These are phyloP conservation scores for Alentia gelatinosa DNA, from an alignment of 2,888 invertebrate species.

Conservation along the genomic window DNA sequence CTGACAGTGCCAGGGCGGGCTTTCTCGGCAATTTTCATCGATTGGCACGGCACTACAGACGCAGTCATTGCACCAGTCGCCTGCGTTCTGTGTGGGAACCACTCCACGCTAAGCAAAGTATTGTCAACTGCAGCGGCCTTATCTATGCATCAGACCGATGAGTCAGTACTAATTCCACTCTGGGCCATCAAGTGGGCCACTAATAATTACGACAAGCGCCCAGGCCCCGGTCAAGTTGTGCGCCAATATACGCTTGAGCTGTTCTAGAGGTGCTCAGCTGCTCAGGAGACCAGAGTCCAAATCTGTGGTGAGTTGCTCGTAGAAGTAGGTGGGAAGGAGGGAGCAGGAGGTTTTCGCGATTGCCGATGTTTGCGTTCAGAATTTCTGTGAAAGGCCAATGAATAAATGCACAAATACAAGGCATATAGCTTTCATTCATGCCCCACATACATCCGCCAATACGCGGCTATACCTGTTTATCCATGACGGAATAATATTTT, in stretches of 20 bases:
- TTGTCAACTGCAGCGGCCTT: neutral
- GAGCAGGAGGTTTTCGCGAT: too few relatives aligned
- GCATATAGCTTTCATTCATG: too few relatives aligned
- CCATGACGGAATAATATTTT: too few relatives aligned
- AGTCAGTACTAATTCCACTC: neutral
- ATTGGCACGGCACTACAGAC: slow-evolving; percentile 3
- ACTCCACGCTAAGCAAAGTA: neutral
- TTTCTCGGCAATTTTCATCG: neutral
- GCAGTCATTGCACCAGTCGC: neutral
- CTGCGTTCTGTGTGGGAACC: neutral
- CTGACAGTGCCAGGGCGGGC: neutral
- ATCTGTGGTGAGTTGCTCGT: too few relatives aligned
- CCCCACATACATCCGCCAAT: too few relatives aligned
- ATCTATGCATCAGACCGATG: neutral
- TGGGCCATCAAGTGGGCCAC: neutral
- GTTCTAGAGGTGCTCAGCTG: too few relatives aligned
- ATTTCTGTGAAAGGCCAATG: too few relatives aligned
- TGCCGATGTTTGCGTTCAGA: too few relatives aligned
- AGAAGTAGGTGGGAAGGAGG: too few relatives aligned
- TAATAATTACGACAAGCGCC: neutral
- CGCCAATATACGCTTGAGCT: too few relatives aligned
- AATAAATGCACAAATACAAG: too few relatives aligned
- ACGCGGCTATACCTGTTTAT: too few relatives aligned
- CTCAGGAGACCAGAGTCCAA: neutral
- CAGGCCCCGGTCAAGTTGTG: neutral